Percentiles rank a stretch among this genome's conserved stretches.
Conservation (phyloP, 1,140 invertebrate species). For the Campoletis sonorensis region DNA sequence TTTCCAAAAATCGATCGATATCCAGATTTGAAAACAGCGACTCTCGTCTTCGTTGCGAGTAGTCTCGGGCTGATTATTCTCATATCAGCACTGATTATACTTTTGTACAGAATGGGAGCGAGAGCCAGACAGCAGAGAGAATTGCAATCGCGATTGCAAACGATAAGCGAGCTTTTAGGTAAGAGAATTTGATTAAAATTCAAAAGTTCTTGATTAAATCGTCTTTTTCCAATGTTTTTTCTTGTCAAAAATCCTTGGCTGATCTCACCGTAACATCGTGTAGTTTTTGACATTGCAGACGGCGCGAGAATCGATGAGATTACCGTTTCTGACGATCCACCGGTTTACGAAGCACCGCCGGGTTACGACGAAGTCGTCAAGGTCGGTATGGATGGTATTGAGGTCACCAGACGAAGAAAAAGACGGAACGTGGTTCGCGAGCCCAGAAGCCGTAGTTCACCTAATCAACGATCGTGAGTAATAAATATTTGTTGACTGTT, state of each 20-base stretch:
- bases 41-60: constrained; percentile 80
- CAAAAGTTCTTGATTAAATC: not conserved
- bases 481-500: not conserved
- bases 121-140: constrained; percentile 80
- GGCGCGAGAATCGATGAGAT: constrained; percentile 77
- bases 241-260: constrained; percentile 32
- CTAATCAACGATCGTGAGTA: constrained; percentile 64
- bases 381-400: constrained; percentile 69
- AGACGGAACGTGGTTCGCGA: constrained; percentile 49
- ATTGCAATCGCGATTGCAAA: constrained; percentile 81
- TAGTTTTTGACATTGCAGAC: constrained; percentile 73
- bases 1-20: constrained; percentile 84
- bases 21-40: constrained; percentile 82
- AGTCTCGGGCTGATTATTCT: constrained; percentile 81
- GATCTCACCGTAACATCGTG: constrained; percentile 59
- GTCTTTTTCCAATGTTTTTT: constrained; percentile 41
- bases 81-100: constrained; percentile 80
- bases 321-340: constrained; percentile 80
- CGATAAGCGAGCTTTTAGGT: constrained; percentile 83
- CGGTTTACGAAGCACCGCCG: constrained; percentile 83
- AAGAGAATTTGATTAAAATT: constrained; percentile 45
- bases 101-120: constrained; percentile 81
- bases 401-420: constrained; percentile 57
- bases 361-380: constrained; percentile 84
- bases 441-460: constrained; percentile 57